phyloP scores from a whole-genome alignment of 1,140 invertebrate genomes.

The Latrodectus geometricus region DNA sequence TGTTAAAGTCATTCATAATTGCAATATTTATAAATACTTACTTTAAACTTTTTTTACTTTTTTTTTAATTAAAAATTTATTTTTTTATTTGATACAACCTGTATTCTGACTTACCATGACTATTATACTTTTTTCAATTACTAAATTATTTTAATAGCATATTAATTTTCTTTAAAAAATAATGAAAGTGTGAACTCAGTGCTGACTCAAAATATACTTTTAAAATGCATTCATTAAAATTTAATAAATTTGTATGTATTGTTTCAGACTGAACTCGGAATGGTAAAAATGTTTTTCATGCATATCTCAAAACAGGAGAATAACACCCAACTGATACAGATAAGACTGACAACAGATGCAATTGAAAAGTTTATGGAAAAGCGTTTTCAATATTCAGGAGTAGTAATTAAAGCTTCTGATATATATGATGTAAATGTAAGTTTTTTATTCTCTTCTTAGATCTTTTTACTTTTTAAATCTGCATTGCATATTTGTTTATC shows the following conservation, averaged over 20 bases:
- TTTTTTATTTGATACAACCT: neutral
- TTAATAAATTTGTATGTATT: neutral
- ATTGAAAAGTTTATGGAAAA: conserved; percentile 15
- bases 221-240: neutral
- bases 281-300: conserved; percentile 56
- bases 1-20: too few species aligned
- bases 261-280: conserved; percentile 25
- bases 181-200: neutral
- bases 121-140: neutral
- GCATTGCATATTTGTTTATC: neutral
- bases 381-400: conserved; percentile 31
- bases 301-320: conserved; percentile 10
- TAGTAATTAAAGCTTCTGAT: conserved; percentile 33
- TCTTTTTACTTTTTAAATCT: neutral
- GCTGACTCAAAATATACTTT: neutral
- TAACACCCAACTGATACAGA: neutral
- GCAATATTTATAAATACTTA: too few species aligned
- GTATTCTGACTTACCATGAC: neutral
- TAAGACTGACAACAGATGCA: conserved; percentile 39
- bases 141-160: neutral
- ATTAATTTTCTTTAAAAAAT: neutral
- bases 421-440: conserved; percentile 45
- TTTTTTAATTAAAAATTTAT: too few species aligned
- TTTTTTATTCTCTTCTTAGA: neutral
- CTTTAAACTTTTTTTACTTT: too few species aligned